phyloP scores from a whole-genome alignment of 2,888 invertebrate species.

The Metopia argyrocephala region DNA sequence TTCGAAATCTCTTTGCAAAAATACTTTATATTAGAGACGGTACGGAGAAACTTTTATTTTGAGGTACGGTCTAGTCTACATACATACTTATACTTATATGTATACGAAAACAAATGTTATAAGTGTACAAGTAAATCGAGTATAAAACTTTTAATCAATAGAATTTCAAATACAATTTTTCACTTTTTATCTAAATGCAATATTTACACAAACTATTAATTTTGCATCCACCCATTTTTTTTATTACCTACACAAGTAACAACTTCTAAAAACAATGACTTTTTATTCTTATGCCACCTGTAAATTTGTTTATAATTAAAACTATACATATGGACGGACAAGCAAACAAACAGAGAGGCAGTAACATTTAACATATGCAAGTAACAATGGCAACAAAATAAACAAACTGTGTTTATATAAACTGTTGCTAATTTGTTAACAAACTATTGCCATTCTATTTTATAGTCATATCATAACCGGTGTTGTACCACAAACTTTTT shows the following conservation, averaged over 20 bases:
- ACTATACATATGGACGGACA: too few relatives aligned
- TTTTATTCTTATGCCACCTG: not conserved
- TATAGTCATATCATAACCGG: not conserved
- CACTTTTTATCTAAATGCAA: too few relatives aligned
- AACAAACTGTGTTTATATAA: slow-evolving; percentile 10
- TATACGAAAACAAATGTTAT: too few relatives aligned
- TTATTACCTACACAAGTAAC: slow-evolving; percentile 1
- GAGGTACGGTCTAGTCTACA: too few relatives aligned
- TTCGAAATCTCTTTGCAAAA: too few relatives aligned
- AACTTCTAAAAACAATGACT: not conserved
- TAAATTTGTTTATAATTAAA: slow-evolving; percentile 8
- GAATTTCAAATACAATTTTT: too few relatives aligned
- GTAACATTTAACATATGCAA: slow-evolving; percentile 2
- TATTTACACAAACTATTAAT: too few relatives aligned
- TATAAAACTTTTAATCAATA: too few relatives aligned
- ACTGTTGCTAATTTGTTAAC: slow-evolving; percentile 47
- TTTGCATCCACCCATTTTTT: not conserved
- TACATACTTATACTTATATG: too few relatives aligned
- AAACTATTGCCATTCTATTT: slow-evolving; percentile 35
- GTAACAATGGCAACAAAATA: not conserved
- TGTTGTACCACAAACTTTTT: not conserved
- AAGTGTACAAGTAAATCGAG: too few relatives aligned
- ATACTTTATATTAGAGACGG: too few relatives aligned
- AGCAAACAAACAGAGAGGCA: not conserved
- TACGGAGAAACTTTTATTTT: too few relatives aligned